Evolutionary conservation across 2,888 invertebrate genomes (phyloP), one percentile per base, ranked within the genome.

Genomic region (Rutpela maculata): DNA sequence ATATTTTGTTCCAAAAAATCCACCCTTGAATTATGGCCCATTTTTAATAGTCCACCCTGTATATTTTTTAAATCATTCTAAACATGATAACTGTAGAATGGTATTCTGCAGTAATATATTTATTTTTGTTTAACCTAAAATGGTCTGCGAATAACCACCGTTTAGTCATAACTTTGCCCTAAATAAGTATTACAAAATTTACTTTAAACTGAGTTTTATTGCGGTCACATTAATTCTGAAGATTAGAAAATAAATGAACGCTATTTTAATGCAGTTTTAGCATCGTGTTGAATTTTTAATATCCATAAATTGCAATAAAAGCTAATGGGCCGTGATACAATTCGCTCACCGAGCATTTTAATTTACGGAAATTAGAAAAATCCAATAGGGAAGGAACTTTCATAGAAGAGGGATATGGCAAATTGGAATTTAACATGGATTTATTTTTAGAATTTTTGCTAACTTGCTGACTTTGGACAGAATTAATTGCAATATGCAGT

Each of bases 241-340:
- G 76, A 79, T 79, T 79, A 73, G 73, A 76, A 79, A 80, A 77
- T 71, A 79, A 78, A 77, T 73, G 75, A 79, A 70, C 57, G 76
- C 68, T 78, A 15, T 38, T 56, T 55, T 19, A 81, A 81, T 80
- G 79, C 79, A 77, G 75, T 81, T 76, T 81, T 78, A 80, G 74
- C 76, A 80, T 76, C 72, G 76, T 57, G 76, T 71, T 81, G 81
- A 77, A 84, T 84, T 86, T 86, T 85, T 85, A 86, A 87, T 87
- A 86, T 85, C 82, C 86, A 86, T 87, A 87, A 87, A 86, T 87
- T 83, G 84, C 84, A 84, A 86, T 86, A 84, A 86, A 85, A 84
- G 77, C 82, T 86, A 86, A 87, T 87, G 86, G 84, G 76, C 81
- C 84, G 84, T 85, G 84, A 81, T 83, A 81, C 83, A 84, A 82